Percentiles rank a stretch among this genome's conserved stretches.
Conservation (phyloP, 2,888 invertebrate species). For the Hypercompe scribonia region DNA sequence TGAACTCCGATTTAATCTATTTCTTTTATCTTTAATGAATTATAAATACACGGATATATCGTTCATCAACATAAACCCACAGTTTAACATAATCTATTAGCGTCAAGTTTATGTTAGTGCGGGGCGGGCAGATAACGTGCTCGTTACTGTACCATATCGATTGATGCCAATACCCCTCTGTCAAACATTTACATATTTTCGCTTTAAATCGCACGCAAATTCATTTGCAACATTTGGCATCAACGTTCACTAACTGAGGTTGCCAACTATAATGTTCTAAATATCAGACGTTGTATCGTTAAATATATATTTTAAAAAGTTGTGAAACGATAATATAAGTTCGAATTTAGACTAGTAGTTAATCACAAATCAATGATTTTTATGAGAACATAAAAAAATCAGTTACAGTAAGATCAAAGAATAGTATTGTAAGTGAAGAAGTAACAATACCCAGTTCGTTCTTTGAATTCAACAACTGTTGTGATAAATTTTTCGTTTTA, state of each 20-base stretch:
- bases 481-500: no score
- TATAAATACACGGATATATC: slow-evolving; percentile 11
- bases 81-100: slow-evolving; percentile 56
- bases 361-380: no score
- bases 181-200: slow-evolving; percentile 29
- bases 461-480: no score
- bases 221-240: slow-evolving; percentile 7
- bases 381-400: no score
- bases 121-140: slow-evolving; percentile 48
- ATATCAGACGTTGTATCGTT: neutral
- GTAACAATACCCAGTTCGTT: no score
- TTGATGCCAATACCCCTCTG: slow-evolving; percentile 19
- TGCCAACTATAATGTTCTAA: neutral
- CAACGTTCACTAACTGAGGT: slow-evolving; percentile 1
- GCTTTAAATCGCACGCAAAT: slow-evolving; percentile 17
- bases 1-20: neutral
- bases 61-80: slow-evolving; percentile 20
- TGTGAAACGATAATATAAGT: neutral
- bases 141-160: slow-evolving; percentile 34
- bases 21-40: neutral
- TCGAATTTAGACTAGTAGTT: neutral
- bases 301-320: neutral
- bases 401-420: no score
- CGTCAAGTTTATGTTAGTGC: slow-evolving; percentile 45
- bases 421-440: no score